Base-by-base conservation (phyloP, 2,113 vertebrate species). In the Rhabdornis inornatus region DNA sequence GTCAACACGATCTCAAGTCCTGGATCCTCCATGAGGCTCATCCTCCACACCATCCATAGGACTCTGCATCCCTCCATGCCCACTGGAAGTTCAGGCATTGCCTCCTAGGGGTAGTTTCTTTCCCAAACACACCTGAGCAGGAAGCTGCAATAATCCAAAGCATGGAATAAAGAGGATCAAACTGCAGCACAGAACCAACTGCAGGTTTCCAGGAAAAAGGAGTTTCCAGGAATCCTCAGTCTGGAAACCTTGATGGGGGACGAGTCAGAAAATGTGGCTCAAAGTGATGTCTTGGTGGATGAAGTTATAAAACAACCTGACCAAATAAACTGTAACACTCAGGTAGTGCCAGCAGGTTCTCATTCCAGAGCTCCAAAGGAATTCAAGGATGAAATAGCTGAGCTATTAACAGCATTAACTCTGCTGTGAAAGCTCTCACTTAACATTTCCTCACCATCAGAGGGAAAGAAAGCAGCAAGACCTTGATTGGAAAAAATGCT, bases 321-420 rank as follows among this genome's bases (percentile, higher is more conserved):
- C 52, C 91, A 84, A 89, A 87, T 44, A 82, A 92, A 71, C 0
- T 0, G 69, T 11, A 63, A 61, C 61, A 71, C 69, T 64, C 28
- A 0, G 1, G 44, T 23, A 17, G 87, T 11, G 31, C 52, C 1
- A 44, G 82, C 60, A 88, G 86, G 15, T 42, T 20, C 72, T 64
- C 81, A 85, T 60, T 75, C 33, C 84, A 55, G 77, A 82, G 68
- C 87, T 95, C 81, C 44, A 33, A 28, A 87, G 90, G 81, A 96
- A 91, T 17, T 75, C 87, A 85, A 64, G 92, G 92, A 79, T 94
- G 93, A 91, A 96, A 96, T 56, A 93, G 70, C 60, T 35, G 37
- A 87, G 80, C 69, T 82, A 91, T 93, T 85, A 94, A 82, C 70
- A n/a, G 77, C n/a, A 87, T 82, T 84, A 96, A 71, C 56, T 84